phyloP scores from a whole-genome alignment of 2,888 invertebrate species.

The Brachypterus glaber region DNA sequence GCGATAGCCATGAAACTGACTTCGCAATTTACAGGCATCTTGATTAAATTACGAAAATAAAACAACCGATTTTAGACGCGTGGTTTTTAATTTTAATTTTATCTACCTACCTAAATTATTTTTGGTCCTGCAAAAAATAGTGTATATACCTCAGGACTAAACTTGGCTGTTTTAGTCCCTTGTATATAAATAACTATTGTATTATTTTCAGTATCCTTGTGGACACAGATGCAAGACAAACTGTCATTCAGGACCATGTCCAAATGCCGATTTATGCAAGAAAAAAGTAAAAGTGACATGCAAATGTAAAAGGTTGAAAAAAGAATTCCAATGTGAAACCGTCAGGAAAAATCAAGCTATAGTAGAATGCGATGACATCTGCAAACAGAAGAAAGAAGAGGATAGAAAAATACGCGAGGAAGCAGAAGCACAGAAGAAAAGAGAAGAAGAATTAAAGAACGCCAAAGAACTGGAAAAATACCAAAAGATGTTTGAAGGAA shows the following conservation, averaged over 20 bases:
- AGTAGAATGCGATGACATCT: constrained; percentile 56
- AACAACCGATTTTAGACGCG: no score
- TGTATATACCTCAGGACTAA: no score
- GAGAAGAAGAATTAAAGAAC: constrained; percentile 58
- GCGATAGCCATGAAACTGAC: no score
- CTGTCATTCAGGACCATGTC: constrained; percentile 68
- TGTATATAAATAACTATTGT: no score
- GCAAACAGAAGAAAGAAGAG: constrained; percentile 48
- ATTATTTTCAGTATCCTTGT: constrained; percentile 57
- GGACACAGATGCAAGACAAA: constrained; percentile 69
- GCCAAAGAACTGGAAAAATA: constrained; percentile 64
- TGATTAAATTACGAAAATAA: no score
- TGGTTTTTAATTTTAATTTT: no score
- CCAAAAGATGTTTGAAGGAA: constrained; percentile 61
- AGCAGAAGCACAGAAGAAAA: constrained; percentile 48
- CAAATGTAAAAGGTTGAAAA: constrained; percentile 65
- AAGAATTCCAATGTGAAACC: constrained; percentile 59
- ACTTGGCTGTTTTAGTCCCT: no score
- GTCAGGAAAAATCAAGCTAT: constrained; percentile 43
- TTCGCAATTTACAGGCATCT: no score
- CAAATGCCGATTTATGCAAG: constrained; percentile 56
- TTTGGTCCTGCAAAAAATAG: no score
- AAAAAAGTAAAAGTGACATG: constrained; percentile 75
- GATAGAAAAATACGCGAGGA: constrained; percentile 47
- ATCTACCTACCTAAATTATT: no score